phyloP scores from a whole-genome alignment of 2,113 vertebrate species.

The Silurus glanis region DNA sequence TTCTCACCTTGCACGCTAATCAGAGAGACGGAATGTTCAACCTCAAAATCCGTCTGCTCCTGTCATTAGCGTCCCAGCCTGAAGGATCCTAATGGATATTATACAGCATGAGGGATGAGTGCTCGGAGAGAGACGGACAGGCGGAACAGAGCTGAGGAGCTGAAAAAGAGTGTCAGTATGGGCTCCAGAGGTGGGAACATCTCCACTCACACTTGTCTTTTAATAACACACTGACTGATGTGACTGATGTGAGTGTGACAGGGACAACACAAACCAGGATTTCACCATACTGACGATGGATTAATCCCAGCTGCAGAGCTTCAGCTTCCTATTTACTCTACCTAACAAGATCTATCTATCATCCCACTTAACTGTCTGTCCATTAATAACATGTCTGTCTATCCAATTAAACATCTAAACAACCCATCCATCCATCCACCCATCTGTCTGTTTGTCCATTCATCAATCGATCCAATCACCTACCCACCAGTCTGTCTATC shows the following conservation, averaged over 20 bases:
- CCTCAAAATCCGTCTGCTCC: slow-evolving; percentile 46
- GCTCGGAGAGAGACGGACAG: slow-evolving; percentile 22
- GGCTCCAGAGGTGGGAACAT: slow-evolving; percentile 1
- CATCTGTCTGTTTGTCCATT: background rate
- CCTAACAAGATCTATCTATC: background rate
- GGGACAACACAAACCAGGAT: background rate
- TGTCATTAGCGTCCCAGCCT: slow-evolving; percentile 46
- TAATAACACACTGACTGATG: background rate
- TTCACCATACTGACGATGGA: background rate
- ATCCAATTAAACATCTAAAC: background rate
- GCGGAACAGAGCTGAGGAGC: background rate
- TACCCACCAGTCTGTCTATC: background rate
- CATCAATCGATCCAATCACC: background rate
- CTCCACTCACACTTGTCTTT: background rate
- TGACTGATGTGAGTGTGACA: background rate
- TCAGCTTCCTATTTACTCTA: background rate
- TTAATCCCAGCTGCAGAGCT: background rate
- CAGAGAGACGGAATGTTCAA: slow-evolving; percentile 45
- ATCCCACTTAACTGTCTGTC: background rate
- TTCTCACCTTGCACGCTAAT: slow-evolving; percentile 54
- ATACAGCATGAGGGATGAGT: slow-evolving; percentile 33
- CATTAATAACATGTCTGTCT: background rate
- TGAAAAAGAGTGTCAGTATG: background rate
- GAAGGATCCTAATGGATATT: slow-evolving; percentile 42
- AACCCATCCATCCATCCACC: background rate